Base-by-base conservation (phyloP, 2,888 invertebrate species). In the Schrankia costaestrigalis region DNA sequence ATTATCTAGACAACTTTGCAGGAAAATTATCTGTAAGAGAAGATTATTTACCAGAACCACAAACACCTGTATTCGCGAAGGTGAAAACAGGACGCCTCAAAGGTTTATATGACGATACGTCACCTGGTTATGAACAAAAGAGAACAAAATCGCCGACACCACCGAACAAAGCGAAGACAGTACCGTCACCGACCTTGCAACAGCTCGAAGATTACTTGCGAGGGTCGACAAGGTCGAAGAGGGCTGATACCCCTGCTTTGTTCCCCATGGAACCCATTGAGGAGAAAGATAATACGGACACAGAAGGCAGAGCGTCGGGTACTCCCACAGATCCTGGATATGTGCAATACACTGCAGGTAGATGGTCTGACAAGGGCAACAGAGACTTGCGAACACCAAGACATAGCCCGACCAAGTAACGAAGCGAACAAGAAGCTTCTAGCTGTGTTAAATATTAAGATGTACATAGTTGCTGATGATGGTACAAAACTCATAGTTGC, bases 271-370 rank as follows among this genome's bases (percentile, higher is more conserved):
- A 90, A 28, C 90, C 90, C 0, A 83, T 83, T n/a, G 79, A 74
- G 31, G 86, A 89, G 50, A 76, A 72, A 21, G 79, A 86, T 19
- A 66, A 63, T 1, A 55, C 71, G 1, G 82, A 80, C 15, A 57
- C 64, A 3, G 81, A 80, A 2, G 87, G 83, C 0, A 69, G 89
- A 28, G 89, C 90, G 1, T 90, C 90, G 0, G 92, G 91, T n/a
- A 90, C 92, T 0, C 93, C 93, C 0, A 91, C 90, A 0, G 93
- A 93, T 69, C 93, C 93, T 0, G 93, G 93, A 2, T 94, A 90
- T 56, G 93, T 94, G 1, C 91, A 92, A 58, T 93, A 93, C 62
- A 90, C 93, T 0, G 93, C 92, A 1, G 91, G 90, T 43, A 89
- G 91, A 52, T 93, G 93, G 93, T 89, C 90, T 0, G 87, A 89